phyloP scores from a whole-genome alignment of 2,888 invertebrate genomes.

The Rhopalosiphum nymphaeae region DNA sequence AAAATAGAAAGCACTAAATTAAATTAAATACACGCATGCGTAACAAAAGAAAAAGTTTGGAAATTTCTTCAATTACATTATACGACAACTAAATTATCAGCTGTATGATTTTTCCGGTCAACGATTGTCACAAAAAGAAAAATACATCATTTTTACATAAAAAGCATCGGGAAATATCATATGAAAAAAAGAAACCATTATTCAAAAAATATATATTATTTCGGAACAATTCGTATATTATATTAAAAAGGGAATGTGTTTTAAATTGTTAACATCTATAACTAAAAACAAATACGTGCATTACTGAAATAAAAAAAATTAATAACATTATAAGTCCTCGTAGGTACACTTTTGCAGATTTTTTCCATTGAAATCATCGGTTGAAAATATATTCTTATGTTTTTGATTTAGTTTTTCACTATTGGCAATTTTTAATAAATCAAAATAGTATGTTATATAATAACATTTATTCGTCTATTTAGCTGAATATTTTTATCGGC shows the following conservation, averaged over 20 bases:
- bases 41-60: not conserved
- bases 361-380: not conserved
- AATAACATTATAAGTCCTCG: not conserved
- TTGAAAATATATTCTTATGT: not conserved
- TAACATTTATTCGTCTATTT: not conserved
- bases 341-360: not conserved
- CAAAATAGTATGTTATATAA: not conserved
- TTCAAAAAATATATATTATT: not conserved
- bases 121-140: not conserved
- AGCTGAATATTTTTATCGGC: not conserved
- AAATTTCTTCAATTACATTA: not conserved
- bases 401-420: not conserved
- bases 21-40: not conserved
- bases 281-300: not conserved
- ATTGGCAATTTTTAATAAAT: not conserved
- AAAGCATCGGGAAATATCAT: not conserved
- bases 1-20: not conserved
- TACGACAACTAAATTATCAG: not conserved
- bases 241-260: not conserved
- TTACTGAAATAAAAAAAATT: not conserved
- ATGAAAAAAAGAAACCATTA: not conserved
- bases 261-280: not conserved
- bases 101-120: not conserved
- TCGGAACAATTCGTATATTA: too few relatives aligned
- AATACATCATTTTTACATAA: constrained; percentile 3